These are phyloP conservation scores for Sparidentex hasta DNA, from an alignment of 2,797 vertebrate species.

Conservation along the genomic window DNA sequence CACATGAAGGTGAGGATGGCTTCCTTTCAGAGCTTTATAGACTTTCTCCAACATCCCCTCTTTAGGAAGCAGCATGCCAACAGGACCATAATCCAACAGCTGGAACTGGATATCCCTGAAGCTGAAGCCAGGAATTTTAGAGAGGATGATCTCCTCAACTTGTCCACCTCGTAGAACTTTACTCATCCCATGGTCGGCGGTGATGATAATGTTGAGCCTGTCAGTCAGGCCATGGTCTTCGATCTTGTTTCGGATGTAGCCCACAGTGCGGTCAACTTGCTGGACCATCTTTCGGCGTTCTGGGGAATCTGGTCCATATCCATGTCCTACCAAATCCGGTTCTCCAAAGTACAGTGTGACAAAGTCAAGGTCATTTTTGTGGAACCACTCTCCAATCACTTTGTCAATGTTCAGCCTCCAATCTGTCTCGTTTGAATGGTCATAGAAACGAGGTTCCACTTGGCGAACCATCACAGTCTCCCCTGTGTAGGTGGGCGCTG, in stretches of 20 bases:
- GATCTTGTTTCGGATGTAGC: constrained; percentile 86
- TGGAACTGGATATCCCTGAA: constrained; percentile 89
- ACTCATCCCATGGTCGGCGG: constrained; percentile 91
- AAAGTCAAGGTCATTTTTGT: constrained; percentile 83
- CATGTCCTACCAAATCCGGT: constrained; percentile 88
- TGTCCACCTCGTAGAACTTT: constrained; percentile 65
- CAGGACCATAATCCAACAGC: constrained; percentile 90
- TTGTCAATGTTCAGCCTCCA: constrained; percentile 87
- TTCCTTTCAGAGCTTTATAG: constrained; percentile 83
- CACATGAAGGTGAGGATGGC: constrained; percentile 88
- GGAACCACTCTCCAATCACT: constrained; percentile 87
- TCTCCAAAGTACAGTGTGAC: constrained; percentile 92
- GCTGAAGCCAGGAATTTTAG: constrained; percentile 80
- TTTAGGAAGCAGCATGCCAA: constrained; percentile 88
- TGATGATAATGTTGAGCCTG: constrained; percentile 89
- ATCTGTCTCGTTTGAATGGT: constrained; percentile 85
- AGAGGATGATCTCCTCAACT: constrained; percentile 80
- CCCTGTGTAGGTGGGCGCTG: constrained; percentile 86
- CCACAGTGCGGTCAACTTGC: constrained; percentile 90
- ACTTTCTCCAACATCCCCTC: constrained; percentile 87
- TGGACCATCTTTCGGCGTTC: constrained; percentile 84
- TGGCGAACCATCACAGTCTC: constrained; percentile 72
- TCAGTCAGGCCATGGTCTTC: constrained; percentile 60
- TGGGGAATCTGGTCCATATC: constrained; percentile 86
- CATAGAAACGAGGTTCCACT: constrained; percentile 82